Conservation (phyloP, 2,888 invertebrate species). For the Dugesia japonica region DNA sequence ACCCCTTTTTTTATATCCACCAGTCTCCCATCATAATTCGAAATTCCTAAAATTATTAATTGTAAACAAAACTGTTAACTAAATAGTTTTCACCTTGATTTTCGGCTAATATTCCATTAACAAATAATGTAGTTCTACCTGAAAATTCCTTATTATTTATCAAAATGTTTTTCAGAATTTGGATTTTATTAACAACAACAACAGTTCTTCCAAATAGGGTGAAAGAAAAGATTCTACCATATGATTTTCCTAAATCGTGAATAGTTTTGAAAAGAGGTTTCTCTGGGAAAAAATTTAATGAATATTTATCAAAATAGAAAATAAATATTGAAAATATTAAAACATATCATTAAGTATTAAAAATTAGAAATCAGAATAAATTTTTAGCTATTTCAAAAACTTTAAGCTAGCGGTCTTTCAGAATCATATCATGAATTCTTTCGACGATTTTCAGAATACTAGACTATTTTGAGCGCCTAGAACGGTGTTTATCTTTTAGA, state of each 20-base stretch:
- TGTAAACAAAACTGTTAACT: no score
- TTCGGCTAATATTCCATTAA: background rate
- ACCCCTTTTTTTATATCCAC: background rate
- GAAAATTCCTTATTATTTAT: background rate
- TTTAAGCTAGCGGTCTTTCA: no score
- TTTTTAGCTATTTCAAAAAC: no score
- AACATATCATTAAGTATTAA: no score
- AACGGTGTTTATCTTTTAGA: no score
- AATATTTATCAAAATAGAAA: no score
- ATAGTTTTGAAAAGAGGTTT: background rate
- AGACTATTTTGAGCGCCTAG: no score
- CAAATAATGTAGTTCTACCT: background rate
- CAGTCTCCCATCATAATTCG: background rate
- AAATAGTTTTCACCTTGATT: background rate
- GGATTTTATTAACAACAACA: background rate
- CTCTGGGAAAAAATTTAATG: background rate
- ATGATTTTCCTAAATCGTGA: background rate
- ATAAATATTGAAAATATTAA: no score
- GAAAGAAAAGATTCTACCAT: background rate
- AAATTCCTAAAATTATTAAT: background rate
- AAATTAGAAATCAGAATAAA: no score
- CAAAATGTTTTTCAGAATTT: background rate
- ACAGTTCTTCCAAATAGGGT: background rate
- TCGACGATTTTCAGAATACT: no score
- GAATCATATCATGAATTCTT: no score